Evolutionary conservation across 2,113 vertebrate species (phyloP).

Genomic region (Sialia sialis): DNA sequence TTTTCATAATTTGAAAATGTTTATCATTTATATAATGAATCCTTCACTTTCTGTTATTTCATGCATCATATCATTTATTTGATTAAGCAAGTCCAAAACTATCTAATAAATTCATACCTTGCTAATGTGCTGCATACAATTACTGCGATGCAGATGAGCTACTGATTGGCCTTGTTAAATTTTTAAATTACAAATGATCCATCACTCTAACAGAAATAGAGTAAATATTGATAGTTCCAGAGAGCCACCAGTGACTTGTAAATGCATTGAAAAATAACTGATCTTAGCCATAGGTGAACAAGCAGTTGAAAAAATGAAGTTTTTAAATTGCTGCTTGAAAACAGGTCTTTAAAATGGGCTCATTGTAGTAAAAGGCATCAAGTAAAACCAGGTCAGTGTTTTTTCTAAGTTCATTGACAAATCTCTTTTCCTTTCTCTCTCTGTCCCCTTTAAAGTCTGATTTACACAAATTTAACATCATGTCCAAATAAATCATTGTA

Average conservation of each 20-base stretch:
- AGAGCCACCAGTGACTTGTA: background rate
- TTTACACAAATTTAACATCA: background rate
- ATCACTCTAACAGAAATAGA: background rate
- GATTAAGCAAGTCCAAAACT: constrained; percentile 15
- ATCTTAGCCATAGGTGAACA: background rate
- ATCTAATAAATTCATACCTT: background rate
- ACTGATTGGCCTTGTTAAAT: constrained; percentile 9
- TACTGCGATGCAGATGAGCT: constrained; percentile 7
- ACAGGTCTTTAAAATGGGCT: background rate
- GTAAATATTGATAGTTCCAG: constrained; percentile 34
- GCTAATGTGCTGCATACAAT: background rate
- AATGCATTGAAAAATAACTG: background rate
- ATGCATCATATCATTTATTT: background rate
- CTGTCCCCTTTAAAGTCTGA: background rate
- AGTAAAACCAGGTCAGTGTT: background rate
- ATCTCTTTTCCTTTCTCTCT: background rate
- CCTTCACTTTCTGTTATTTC: background rate
- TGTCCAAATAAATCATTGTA: background rate
- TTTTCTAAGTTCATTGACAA: background rate
- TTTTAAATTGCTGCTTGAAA: background rate
- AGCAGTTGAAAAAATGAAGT: background rate
- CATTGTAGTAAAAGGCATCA: background rate
- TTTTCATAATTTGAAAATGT: background rate
- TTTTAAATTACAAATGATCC: constrained; percentile 21
- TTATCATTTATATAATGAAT: background rate